Evolutionary conservation across 1,140 invertebrate genomes (phyloP).

Genomic region (Colletes latitarsis): DNA sequence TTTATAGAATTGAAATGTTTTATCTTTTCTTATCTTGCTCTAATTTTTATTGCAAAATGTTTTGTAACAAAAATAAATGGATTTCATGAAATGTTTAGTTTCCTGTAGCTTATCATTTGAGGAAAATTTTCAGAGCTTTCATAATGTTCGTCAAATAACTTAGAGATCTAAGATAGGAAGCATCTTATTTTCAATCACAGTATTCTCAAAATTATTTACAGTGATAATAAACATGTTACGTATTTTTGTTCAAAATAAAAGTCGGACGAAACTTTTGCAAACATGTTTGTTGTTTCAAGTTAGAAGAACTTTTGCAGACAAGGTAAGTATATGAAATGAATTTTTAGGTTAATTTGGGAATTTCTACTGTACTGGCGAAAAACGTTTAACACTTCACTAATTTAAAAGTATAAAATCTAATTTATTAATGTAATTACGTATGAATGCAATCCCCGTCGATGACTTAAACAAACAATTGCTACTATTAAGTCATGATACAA

Average conservation of each 20-base stretch:
- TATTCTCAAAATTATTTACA: background rate
- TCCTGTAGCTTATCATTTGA: background rate
- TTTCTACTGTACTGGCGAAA: background rate
- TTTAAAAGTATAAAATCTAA: background rate
- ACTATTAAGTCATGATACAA: too few relatives aligned
- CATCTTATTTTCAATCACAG: background rate
- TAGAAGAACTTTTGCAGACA: background rate
- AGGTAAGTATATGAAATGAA: constrained; percentile 1
- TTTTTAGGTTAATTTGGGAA: constrained; percentile 6
- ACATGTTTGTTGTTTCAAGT: background rate
- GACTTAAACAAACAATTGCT: background rate
- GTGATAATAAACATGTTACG: background rate
- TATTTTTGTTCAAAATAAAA: background rate
- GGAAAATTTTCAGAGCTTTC: background rate
- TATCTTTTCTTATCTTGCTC: background rate
- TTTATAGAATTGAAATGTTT: background rate
- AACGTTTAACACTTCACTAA: background rate
- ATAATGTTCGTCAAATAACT: background rate
- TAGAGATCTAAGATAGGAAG: background rate
- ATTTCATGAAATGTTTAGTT: background rate
- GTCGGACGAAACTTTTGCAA: background rate
- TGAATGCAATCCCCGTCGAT: too few relatives aligned
- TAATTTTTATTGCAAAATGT: background rate
- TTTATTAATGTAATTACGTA: background rate
- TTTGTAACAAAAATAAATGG: background rate